phyloP scores from a whole-genome alignment of 1,140 invertebrate genomes.

The Tetragnatha versicolor region DNA sequence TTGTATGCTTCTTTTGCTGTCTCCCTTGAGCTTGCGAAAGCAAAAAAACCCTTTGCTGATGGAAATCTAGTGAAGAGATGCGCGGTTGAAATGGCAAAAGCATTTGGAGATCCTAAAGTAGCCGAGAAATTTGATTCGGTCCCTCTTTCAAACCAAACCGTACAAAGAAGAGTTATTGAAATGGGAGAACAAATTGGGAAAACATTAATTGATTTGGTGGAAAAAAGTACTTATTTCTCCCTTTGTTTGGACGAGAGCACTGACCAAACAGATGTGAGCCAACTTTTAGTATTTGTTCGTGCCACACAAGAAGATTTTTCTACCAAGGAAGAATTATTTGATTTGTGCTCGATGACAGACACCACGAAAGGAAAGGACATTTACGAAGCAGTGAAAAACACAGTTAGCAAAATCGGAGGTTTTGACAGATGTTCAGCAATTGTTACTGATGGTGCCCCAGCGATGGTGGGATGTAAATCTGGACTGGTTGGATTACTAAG shows the following conservation, averaged over 20 bases:
- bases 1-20: no score
- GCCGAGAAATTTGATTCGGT: no score
- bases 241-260: not conserved
- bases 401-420: no score
- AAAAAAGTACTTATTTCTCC: not conserved
- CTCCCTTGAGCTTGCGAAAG: no score
- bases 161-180: no score
- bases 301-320: not conserved
- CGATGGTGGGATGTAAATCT: not conserved
- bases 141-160: no score
- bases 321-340: not conserved
- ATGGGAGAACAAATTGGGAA: no score
- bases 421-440: conserved; percentile 1
- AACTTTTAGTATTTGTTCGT: not conserved
- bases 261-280: not conserved
- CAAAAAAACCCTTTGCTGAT: not conserved
- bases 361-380: not conserved
- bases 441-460: conserved; percentile 2
- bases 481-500: not conserved
- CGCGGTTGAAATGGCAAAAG: not conserved
- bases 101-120: no score
- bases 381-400: no score
- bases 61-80: not conserved
- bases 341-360: not conserved
- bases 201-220: not conserved